Evolutionary conservation across 2,113 vertebrate genomes (phyloP), one percentile per base, ranked within the genome.

Genomic region (Herpetotheres cachinnans): DNA sequence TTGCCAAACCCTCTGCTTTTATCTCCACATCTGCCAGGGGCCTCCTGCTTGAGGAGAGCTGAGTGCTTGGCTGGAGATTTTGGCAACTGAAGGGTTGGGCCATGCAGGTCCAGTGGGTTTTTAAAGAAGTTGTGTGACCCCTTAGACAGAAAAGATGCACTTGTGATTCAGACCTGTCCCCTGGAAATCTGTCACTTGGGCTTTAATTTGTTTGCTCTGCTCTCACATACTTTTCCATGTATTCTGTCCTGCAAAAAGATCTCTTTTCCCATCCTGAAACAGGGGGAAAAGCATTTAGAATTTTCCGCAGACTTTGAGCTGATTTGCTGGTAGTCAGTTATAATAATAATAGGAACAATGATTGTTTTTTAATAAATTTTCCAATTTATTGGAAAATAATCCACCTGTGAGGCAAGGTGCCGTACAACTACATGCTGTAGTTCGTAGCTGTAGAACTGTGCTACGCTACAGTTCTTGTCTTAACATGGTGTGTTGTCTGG

Each of bases 261-360:
- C 69, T 59, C 32, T 72, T 88, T 85, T 79, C 40, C 36, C 54
- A 56, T 65, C 82, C 80, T 80, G 72, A 82, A 90, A 56, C 24
- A 27, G 24, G 22, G 42, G 34, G 56, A 8, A 90, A 47, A 77
- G 26, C 34, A 10, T 82, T 86, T 54, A 11, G 52, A 18, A 10
- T 71, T 81, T 83, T 88, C 80, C 82, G 55, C 54, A 83, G 55
- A 58, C 74, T 93, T 90, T 56, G 34, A 66, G 56, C 71, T 74
- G 85, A 27, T 92, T 83, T 81, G 46, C 77, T 81, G 86, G 59
- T 73, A 80, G 90, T 81, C 67, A 72, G 55, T 94, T 95, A 42
- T 27, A 86, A 58, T 70, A 91, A 69, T 29, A 76, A 46, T 40
- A 77, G 66, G 47, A 90, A 58, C 66, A 89, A 67, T 92, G 90